Conservation (phyloP, 2,888 invertebrate species). For the Rhagophthalmus giganteus region DNA sequence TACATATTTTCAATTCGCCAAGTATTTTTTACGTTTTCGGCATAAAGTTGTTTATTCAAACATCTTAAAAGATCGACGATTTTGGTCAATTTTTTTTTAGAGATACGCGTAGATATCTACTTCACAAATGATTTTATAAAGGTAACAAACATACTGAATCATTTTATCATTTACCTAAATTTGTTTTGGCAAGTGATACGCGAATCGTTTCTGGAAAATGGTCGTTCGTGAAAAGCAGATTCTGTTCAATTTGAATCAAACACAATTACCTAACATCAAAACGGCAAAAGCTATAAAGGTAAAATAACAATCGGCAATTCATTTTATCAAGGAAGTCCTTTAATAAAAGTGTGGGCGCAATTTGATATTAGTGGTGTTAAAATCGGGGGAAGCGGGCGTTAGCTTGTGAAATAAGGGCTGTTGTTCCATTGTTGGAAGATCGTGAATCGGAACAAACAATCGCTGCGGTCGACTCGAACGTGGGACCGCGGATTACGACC, state of each 20-base stretch:
- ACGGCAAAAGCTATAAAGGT: neutral
- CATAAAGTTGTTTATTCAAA: neutral
- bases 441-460: constrained; percentile 29
- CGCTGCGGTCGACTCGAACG: constrained; percentile 23
- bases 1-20: neutral
- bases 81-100: too few species aligned
- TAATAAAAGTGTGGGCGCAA: constrained; percentile 27
- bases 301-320: constrained; percentile 35
- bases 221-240: neutral
- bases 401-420: constrained; percentile 31
- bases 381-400: constrained; percentile 26
- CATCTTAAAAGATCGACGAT: neutral
- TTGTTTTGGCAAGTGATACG: too few species aligned
- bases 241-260: neutral
- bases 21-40: neutral
- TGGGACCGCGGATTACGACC: constrained; percentile 28
- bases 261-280: neutral
- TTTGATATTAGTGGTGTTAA: constrained; percentile 18
- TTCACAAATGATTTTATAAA: too few species aligned
- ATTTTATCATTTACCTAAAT: too few species aligned
- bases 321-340: constrained; percentile 27
- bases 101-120: too few species aligned
- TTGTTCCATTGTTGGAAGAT: constrained; percentile 27
- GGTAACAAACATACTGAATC: too few species aligned
- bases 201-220: neutral